These are phyloP conservation scores for Eugnorisma glareosa DNA, from an alignment of 2,888 invertebrate genomes.

Conservation along the genomic window DNA sequence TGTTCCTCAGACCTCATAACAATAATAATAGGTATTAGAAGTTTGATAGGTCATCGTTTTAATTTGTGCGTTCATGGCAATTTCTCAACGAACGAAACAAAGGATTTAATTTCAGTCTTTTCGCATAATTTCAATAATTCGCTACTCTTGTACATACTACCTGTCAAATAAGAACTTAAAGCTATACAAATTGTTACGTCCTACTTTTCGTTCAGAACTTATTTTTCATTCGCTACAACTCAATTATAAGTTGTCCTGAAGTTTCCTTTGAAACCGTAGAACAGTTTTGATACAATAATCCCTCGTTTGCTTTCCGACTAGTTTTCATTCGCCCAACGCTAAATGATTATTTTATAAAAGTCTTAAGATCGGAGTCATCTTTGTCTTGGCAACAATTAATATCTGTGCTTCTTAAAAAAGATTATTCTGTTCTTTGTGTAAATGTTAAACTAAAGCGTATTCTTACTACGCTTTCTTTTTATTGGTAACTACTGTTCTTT, in stretches of 20 bases:
- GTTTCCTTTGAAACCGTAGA: constrained; percentile 33
- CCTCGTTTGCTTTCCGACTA: constrained; percentile 15
- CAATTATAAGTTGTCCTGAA: constrained; percentile 39
- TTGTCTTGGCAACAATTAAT: not conserved
- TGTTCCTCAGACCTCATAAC: not conserved
- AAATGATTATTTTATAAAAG: constrained; percentile 2
- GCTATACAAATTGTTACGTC: constrained; percentile 3
- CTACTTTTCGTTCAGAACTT: not conserved
- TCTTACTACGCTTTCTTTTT: not conserved
- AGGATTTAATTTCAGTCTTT: not conserved
- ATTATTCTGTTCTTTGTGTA: not conserved
- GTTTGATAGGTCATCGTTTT: not conserved
- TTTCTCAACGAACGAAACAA: not conserved
- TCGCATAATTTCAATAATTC: no score
- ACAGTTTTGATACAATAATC: constrained; percentile 40
- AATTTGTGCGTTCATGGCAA: not conserved
- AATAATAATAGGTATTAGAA: no score
- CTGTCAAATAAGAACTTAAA: not conserved
- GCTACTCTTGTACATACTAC: not conserved
- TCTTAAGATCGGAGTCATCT: not conserved
- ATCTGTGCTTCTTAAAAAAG: not conserved
- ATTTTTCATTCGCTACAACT: constrained; percentile 32
- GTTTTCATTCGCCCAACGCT: constrained; percentile 3
- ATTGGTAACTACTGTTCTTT: not conserved
- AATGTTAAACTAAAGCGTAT: not conserved